Evolutionary conservation across 2,113 vertebrate species (phyloP).

Genomic region (Pterophyllum scalare): DNA sequence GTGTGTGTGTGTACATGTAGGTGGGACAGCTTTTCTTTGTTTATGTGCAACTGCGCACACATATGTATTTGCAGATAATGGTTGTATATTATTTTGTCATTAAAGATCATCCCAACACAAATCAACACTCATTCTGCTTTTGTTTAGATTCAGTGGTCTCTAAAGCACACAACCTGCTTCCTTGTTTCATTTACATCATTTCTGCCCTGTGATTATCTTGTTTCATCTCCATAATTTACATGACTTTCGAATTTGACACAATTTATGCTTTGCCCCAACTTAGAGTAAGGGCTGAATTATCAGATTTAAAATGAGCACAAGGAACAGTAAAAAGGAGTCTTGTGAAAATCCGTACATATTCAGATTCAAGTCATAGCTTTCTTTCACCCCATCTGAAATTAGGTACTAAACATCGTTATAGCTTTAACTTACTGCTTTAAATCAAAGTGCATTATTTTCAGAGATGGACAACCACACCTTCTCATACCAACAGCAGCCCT

Average conservation of each 20-base stretch:
- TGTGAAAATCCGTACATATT: background rate
- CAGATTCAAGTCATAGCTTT: background rate
- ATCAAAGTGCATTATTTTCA: background rate
- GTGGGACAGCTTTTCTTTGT: slow-evolving; percentile 51
- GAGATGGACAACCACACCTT: background rate
- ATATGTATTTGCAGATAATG: slow-evolving; percentile 33
- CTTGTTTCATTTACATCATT: background rate
- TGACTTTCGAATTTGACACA: background rate
- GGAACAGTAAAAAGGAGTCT: background rate
- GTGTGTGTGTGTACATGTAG: background rate
- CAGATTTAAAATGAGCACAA: background rate
- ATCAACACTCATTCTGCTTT: background rate
- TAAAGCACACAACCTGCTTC: background rate
- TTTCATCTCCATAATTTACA: background rate
- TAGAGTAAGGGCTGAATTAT: background rate
- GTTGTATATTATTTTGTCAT: slow-evolving; percentile 36
- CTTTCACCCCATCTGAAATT: background rate
- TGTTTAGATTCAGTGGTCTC: background rate
- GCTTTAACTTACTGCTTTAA: background rate
- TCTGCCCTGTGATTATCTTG: background rate
- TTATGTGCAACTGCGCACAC: slow-evolving; percentile 28
- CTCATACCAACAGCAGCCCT: background rate
- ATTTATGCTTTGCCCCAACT: background rate
- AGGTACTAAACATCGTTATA: background rate
- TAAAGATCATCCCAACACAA: slow-evolving; percentile 9